Evolutionary conservation across 2,888 invertebrate species (phyloP), one percentile per base, ranked within the genome.

Genomic region (Steromphala cineraria): DNA sequence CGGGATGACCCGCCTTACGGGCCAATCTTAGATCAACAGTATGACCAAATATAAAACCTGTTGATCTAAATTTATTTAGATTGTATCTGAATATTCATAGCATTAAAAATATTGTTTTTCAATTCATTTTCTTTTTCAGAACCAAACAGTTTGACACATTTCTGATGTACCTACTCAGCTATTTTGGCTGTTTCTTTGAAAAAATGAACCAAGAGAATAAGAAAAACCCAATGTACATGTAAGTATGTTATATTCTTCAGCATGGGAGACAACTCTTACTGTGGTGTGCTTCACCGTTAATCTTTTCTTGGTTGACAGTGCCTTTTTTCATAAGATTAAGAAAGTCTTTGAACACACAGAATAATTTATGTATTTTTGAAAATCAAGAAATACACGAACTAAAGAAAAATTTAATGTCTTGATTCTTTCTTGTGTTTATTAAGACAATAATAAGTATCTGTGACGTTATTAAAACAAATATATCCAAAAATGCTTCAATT

Each of bases 181-280:
- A 93, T 83, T 93, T 93, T 81, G 89, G 91, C 82, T 92, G 92
- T 80, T 93, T 91, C 86, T 93, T 92, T 86, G 92, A 93, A 81
- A 93, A 92, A 78, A 85, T 90, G 28, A 87, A 88, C 17, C 90
- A 90, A 77, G 92, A 92, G 79, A 88, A 89, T 78, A 92, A 92
- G 83, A 91, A 91, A 55, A 92, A 91, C 80, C 91, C 91, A 5
- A 90, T 92, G 82, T 92, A 92, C 85, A 92, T 93, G 93, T 92
- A 86, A 91, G 92, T 90, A 71, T 13, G 24, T 21, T 2, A 17
- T 24, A 24, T 19, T 46, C 19, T 71, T 8, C 28, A 8, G 71
- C n/a, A 4, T 24, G 62, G 62, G 24, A 62, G 62, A 56, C n/a
- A 24, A 24, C 5, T 17, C 8, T 74, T 31, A 0, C 40, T 74